Evolutionary conservation across 2,888 invertebrate genomes (phyloP).

Genomic region (Protonemura montana): DNA sequence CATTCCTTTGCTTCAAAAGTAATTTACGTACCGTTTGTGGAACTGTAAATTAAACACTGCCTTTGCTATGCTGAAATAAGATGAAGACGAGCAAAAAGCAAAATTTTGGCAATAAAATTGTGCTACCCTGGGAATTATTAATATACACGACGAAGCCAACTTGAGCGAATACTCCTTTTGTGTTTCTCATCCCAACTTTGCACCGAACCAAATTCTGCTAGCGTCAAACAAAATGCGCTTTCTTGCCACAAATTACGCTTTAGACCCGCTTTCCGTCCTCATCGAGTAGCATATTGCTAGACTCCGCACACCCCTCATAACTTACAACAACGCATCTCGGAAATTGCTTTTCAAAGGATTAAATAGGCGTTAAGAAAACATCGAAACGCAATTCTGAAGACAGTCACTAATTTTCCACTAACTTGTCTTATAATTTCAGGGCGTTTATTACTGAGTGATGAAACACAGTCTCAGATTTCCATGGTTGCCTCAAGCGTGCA

Average conservation of each 20-base stretch:
- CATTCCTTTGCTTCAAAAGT: not conserved
- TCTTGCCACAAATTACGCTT: not conserved
- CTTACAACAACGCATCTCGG: not conserved
- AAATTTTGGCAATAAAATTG: not conserved
- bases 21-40: not conserved
- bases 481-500: no score
- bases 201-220: not conserved
- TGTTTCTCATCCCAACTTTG: not conserved
- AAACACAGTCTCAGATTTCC: no score
- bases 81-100: not conserved
- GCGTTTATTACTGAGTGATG: not conserved
- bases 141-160: not conserved
- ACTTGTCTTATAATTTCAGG: not conserved
- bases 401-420: not conserved
- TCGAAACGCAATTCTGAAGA: not conserved
- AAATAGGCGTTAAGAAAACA: not conserved
- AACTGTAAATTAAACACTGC: not conserved
- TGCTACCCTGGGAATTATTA: not conserved
- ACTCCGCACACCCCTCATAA: not conserved
- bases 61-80: not conserved
- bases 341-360: constrained; percentile 7
- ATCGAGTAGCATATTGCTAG: not conserved
- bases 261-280: not conserved
- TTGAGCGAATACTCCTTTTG: not conserved
- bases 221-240: not conserved